Base-by-base conservation (phyloP, 2,113 vertebrate genomes). In the Melanotaenia duboulayi region DNA sequence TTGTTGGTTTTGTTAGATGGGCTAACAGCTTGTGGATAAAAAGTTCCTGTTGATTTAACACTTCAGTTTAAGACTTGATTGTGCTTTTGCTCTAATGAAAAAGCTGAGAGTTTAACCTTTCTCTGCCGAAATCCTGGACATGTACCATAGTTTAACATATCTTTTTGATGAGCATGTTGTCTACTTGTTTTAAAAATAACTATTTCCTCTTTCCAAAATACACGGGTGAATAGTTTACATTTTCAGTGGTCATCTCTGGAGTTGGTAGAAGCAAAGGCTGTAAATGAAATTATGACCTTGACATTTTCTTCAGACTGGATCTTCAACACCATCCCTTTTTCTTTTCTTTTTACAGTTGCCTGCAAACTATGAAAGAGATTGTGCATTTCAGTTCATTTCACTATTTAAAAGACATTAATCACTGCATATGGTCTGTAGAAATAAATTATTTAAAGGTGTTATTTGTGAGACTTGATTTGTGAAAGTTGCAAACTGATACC, bases 361-460 rank as follows among this genome's bases (percentile, higher is more conserved):
- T 84, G 59, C 71, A 61, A 73, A 62, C 65, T 49, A 63, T 37
- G n/a, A 52, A 68, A 48, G 40, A 77, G 49, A 76, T 59, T 76
- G 65, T 84, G 79, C 87, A 72, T 87, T 90, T 87, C 63, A 52
- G 69, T 86, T 81, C n/a, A 76, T 87, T 82, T 76, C 49, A 78
- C 63, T 78, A 79, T 81, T 89, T 89, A 80, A 79, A 85, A 74
- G 35, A 82, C 65, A 68, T 82, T 44, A 65, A 80, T 65, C 65
- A 76, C 79, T 86, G 62, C 76, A 81, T 76, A 88, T 74, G 64
- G 61, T 81, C 73, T 87, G 78, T 89, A 89, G 81, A 90, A 86
- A 90, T 83, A 90, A 86, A 89, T 84, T 58, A 86, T 90, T 87
- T 82, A 83, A 88, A 87, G 66, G 84, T 69, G 70, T 74, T 72